Evolutionary conservation across 2,797 vertebrate genomes (phyloP), one percentile per base, ranked within the genome.

Genomic region (Fundulus diaphanus): DNA sequence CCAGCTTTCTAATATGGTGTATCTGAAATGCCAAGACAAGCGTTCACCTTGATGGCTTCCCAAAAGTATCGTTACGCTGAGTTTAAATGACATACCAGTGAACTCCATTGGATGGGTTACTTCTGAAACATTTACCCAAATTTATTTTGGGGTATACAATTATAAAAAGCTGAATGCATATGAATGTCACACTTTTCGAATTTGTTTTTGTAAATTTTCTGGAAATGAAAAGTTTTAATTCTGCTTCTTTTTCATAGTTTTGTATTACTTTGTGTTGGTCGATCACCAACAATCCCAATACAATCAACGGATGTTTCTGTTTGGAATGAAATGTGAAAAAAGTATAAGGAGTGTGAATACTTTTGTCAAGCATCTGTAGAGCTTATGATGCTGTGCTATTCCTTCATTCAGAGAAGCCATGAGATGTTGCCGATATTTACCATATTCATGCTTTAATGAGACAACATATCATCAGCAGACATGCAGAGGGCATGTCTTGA

Each of bases 401-500:
- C 2, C n/a, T 71, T 72, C 1, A 63, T 46, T 61, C 8, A 81
- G 54, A 75, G n/a, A 70, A 13, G 20, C 49, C 66, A 35, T 69
- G 27, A 66, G 27, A 61, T 59, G 73, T 31, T 54, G 42, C 29
- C 13, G 56, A 75, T 83, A 74, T 77, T 73, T 49, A 3, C 52
- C 70, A 33, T 52, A 70, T 67, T 76, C 13, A 73, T 66, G 57
- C 84, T 71, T 85, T 75, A 82, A 78, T 86, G 56, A 78, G 80
- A 81, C 68, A 66, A 70, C 13, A 29, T 63, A 54, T 75, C 57
- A 73, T 74, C 59, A 66, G 37, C 56, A 79, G 66, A 75, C 31
- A 69, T 52, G 77, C 57, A 63, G 57, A 69, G 48, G 65, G 57
- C 57, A 74, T 78, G 66, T 74, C 48, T 72, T 63, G 54, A 86